Percentiles rank a stretch among this genome's conserved stretches.
These are phyloP conservation scores for Antechinus flavipes DNA, from an alignment of 2,113 vertebrate genomes.

Conservation along the genomic window DNA sequence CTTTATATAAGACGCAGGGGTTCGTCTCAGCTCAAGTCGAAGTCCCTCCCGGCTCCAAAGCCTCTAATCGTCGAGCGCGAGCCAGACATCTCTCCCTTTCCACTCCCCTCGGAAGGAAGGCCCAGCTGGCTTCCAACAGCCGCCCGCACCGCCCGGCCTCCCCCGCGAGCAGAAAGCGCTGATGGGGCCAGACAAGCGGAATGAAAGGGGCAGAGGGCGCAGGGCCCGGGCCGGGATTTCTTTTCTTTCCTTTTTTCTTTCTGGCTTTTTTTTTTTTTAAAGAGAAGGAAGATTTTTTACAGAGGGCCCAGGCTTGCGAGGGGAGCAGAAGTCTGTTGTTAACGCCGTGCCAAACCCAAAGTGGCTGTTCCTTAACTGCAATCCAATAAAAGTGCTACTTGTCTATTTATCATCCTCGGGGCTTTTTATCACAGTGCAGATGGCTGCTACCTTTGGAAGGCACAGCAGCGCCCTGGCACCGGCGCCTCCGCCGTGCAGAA, in stretches of 20 bases:
- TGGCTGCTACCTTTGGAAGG: slow-evolving; percentile 89
- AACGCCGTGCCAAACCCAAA: slow-evolving; percentile 87
- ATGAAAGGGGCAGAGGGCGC: slow-evolving; percentile 48
- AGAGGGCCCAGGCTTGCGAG: slow-evolving; percentile 65
- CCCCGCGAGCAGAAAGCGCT: slow-evolving; percentile 64
- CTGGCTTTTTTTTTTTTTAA: background rate
- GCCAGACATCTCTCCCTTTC: background rate
- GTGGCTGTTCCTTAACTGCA: slow-evolving; percentile 87
- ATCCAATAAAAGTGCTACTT: slow-evolving; percentile 89
- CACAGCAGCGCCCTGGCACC: slow-evolving; percentile 86
- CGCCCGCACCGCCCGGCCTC: background rate
- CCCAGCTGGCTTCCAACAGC: background rate
- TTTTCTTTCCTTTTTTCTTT: background rate
- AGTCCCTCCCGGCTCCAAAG: background rate
- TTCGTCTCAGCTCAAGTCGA: background rate
- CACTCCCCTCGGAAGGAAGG: background rate
- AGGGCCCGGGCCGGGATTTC: background rate
- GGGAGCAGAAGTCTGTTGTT: slow-evolving; percentile 86
- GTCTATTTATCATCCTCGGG: slow-evolving; percentile 91
- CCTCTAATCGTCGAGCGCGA: background rate
- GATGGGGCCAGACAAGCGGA: background rate
- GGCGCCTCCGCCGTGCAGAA: slow-evolving; percentile 75
- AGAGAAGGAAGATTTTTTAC: background rate
- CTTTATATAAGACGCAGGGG: background rate
- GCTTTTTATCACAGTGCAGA: slow-evolving; percentile 90